Conservation (phyloP, 2,888 invertebrate species). For the Frankliniella fusca region DNA sequence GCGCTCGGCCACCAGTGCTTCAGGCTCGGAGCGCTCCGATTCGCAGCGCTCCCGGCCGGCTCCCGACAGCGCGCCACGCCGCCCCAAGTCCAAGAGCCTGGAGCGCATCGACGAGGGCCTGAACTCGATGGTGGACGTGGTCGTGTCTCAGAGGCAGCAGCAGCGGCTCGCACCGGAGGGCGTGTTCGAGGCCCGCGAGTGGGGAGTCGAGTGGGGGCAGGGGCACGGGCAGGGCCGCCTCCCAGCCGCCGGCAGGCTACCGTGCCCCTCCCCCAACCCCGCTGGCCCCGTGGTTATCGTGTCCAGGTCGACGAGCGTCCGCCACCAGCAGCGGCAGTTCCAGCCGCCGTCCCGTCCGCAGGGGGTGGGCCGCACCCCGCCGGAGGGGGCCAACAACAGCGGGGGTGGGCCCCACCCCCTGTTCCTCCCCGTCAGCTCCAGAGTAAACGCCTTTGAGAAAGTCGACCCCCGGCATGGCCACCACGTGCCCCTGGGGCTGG, state of each 20-base stretch:
- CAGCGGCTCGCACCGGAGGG: conserved; percentile 32
- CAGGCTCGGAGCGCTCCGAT: conserved; percentile 4
- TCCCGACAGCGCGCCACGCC: not conserved
- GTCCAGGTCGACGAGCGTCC: conserved; percentile 35
- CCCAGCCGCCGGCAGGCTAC: conserved; percentile 9
- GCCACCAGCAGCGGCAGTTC: conserved; percentile 32
- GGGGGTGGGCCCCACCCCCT: not conserved
- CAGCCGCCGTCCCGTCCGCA: conserved; percentile 28
- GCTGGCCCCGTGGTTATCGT: conserved; percentile 38
- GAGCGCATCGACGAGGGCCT: conserved; percentile 72
- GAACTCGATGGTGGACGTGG: conserved; percentile 67
- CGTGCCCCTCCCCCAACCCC: conserved; percentile 7
- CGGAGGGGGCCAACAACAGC: not conserved
- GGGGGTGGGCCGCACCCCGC: not conserved
- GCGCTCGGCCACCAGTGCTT: not conserved
- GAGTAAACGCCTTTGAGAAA: conserved; percentile 5
- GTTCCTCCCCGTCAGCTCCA: conserved; percentile 16
- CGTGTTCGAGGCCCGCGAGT: conserved; percentile 23
- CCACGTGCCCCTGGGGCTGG: conserved; percentile 39
- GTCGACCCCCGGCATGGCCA: conserved; percentile 35
- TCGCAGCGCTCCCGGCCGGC: not conserved
- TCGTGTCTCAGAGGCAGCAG: conserved; percentile 50
- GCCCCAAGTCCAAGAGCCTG: conserved; percentile 59
- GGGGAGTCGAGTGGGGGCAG: conserved; percentile 29
- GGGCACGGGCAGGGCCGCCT: conserved; percentile 28